Evolutionary conservation across 2,113 vertebrate genomes (phyloP).

Genomic region (Eolophus roseicapilla): DNA sequence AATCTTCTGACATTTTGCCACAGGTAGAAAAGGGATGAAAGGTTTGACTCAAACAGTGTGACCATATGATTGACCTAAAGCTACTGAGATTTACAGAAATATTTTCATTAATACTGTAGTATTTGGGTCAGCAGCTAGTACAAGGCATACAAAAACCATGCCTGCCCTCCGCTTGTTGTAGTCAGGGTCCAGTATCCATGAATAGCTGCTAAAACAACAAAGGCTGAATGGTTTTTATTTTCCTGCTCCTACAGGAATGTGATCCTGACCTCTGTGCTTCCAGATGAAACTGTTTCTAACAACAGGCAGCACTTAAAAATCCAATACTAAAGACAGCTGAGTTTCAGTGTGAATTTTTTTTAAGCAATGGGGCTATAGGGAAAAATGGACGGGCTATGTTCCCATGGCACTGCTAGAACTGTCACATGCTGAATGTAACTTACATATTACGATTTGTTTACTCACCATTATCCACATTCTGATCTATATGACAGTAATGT

Average conservation of each 20-base stretch:
- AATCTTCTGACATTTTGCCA: conserved; percentile 3
- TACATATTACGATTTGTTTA: neutral
- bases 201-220: neutral
- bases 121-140: neutral
- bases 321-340: neutral
- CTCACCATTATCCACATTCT: neutral
- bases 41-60: neutral
- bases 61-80: neutral
- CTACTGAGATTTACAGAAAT: neutral
- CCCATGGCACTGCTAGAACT: neutral
- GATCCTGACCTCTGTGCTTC: neutral
- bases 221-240: neutral
- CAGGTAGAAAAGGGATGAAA: neutral
- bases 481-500: neutral
- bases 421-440: neutral
- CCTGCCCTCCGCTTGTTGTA: neutral
- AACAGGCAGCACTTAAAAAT: neutral
- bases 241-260: neutral
- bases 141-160: neutral
- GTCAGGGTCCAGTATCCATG: neutral
- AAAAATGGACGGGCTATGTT: neutral
- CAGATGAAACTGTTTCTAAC: neutral
- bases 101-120: neutral
- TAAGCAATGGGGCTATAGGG: neutral
- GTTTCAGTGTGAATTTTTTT: neutral